phyloP scores from a whole-genome alignment of 2,888 invertebrate species.

The Eupeodes luniger region DNA sequence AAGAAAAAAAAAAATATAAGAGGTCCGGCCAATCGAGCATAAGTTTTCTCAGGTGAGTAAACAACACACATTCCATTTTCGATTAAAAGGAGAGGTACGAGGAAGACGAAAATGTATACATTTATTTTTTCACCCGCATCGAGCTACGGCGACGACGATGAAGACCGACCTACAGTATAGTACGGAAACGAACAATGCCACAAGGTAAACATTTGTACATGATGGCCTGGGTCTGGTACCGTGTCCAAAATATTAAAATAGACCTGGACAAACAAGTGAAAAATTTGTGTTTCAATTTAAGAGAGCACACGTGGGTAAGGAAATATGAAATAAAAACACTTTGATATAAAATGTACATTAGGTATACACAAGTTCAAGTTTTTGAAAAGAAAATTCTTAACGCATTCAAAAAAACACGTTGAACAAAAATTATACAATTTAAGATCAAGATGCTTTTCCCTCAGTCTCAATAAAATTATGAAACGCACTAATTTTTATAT shows the following conservation, averaged over 20 bases:
- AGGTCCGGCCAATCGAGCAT: slow-evolving; percentile 5
- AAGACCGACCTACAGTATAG: neutral
- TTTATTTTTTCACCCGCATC: slow-evolving; percentile 13
- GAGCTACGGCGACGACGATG: neutral
- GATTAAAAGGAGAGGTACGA: neutral
- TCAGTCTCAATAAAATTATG: no score
- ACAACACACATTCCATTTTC: slow-evolving; percentile 9
- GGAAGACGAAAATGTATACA: neutral
- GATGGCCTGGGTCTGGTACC: slow-evolving; percentile 2
- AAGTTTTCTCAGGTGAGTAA: slow-evolving; percentile 38
- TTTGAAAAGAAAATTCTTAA: no score
- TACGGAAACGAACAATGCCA: slow-evolving; percentile 11
- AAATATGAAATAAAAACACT: neutral
- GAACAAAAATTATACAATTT: no score
- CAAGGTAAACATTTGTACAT: slow-evolving; percentile 17
- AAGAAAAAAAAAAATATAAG: neutral
- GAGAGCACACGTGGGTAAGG: neutral
- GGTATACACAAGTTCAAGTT: no score
- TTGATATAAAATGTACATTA: neutral
- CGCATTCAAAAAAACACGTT: no score
- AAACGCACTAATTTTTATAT: no score
- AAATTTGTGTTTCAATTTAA: slow-evolving; percentile 10
- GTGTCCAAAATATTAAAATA: slow-evolving; percentile 23
- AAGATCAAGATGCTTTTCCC: no score
- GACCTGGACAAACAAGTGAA: slow-evolving; percentile 10